Percentiles rank a stretch among this genome's conserved stretches.
phyloP scores from a whole-genome alignment of 2,888 invertebrate species.

The Deladenus siricidicola region DNA sequence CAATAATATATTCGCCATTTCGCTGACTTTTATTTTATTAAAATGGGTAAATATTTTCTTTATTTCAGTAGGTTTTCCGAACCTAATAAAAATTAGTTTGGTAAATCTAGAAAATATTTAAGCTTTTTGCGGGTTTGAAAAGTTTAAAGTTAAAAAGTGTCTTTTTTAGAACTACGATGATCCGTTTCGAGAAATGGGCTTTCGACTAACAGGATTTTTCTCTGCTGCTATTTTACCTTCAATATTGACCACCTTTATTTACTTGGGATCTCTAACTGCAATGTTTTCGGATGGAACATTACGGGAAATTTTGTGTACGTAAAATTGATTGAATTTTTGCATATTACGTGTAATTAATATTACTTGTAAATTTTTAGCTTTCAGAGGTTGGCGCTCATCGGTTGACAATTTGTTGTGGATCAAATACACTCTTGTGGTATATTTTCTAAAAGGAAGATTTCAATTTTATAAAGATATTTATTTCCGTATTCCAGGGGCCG shows the following conservation, averaged over 20 bases:
- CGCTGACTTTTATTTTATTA: background rate
- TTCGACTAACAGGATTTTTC: constrained; percentile 23
- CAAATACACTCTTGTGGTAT: constrained; percentile 35
- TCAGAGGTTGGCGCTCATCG: constrained; percentile 28
- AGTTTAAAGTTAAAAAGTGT: too few relatives aligned
- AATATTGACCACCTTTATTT: constrained; percentile 31
- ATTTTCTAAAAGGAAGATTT: constrained; percentile 11
- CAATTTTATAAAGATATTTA: constrained; percentile 13
- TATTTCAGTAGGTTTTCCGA: too few relatives aligned
- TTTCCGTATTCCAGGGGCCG: constrained; percentile 36
- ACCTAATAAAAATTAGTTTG: too few relatives aligned
- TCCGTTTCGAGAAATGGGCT: constrained; percentile 34
- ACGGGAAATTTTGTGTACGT: constrained; percentile 29
- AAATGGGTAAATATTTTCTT: background rate
- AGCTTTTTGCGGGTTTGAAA: too few relatives aligned
- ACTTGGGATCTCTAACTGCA: constrained; percentile 38
- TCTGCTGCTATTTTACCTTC: constrained; percentile 26
- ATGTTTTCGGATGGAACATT: constrained; percentile 33
- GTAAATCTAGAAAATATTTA: too few relatives aligned
- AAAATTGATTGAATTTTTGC: background rate
- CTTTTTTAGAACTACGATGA: constrained; percentile 10
- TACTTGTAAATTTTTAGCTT: constrained; percentile 21
- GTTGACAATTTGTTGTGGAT: constrained; percentile 32
- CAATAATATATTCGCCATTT: constrained; percentile 2
- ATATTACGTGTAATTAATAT: background rate